Evolutionary conservation across 2,113 vertebrate species (phyloP).

Genomic region (Callorhinus ursinus): DNA sequence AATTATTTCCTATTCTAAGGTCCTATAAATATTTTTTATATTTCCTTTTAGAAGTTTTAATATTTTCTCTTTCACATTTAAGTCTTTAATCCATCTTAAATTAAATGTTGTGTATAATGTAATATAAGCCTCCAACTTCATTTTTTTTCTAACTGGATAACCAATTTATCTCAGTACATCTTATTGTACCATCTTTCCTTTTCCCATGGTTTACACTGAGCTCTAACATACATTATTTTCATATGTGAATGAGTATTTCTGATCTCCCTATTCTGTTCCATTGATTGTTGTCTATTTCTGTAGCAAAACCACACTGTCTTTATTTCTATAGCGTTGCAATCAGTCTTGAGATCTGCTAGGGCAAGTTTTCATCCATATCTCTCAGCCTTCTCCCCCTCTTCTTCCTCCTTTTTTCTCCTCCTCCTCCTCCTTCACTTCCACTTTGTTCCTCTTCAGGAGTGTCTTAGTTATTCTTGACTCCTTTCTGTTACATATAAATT

Average conservation of each 20-base stretch:
- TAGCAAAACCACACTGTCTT: not conserved
- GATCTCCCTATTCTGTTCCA: not conserved
- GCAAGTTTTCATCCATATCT: conserved; percentile 5
- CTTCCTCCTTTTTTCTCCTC: accelerated
- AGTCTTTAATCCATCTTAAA: not conserved
- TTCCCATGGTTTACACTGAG: not conserved
- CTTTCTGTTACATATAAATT: not conserved
- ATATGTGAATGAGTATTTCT: not conserved
- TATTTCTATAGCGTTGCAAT: not conserved
- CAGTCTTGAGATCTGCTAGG: not conserved
- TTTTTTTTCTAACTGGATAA: not conserved
- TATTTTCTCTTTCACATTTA: conserved; percentile 11
- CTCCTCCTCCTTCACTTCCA: accelerated
- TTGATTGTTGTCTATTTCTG: not conserved
- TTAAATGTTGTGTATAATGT: not conserved
- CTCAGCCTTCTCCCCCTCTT: accelerated
- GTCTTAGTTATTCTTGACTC: not conserved
- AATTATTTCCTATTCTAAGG: not conserved
- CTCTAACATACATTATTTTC: not conserved
- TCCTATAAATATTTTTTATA: not conserved
- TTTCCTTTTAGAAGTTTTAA: conserved; percentile 14
- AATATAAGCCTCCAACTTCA: not conserved
- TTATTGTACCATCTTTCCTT: not conserved
- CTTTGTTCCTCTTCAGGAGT: not conserved
- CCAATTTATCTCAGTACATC: not conserved